phyloP scores from a whole-genome alignment of 2,888 invertebrate genomes.

The Cryptophagus acutangulus region DNA sequence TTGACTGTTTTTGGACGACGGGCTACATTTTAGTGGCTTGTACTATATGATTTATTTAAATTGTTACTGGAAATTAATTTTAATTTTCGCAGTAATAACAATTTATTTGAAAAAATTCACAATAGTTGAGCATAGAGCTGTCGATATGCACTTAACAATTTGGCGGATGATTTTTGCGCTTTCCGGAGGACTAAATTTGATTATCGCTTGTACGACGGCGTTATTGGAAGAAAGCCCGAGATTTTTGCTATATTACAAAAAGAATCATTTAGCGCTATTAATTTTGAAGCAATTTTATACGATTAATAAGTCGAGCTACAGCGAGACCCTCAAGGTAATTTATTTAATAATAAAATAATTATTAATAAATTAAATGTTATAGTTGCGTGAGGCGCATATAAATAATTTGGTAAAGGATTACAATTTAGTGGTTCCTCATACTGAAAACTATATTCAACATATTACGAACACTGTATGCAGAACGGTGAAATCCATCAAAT shows the following conservation, averaged over 20 bases:
- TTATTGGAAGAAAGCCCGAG: constrained; percentile 48
- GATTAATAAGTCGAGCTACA: constrained; percentile 48
- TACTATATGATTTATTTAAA: constrained; percentile 21
- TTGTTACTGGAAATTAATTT: background rate
- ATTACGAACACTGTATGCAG: too few relatives aligned
- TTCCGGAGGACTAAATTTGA: constrained; percentile 41
- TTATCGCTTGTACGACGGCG: constrained; percentile 44
- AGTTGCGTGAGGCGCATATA: constrained; percentile 30
- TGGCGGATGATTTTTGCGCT: constrained; percentile 48
- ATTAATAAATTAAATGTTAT: constrained; percentile 9
- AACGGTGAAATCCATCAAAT: too few relatives aligned
- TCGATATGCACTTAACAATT: constrained; percentile 36
- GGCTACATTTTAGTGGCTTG: constrained; percentile 34
- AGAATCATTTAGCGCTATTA: constrained; percentile 39
- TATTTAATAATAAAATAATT: constrained; percentile 3
- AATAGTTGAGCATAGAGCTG: constrained; percentile 20
- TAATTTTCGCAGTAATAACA: constrained; percentile 21
- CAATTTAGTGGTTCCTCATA: too few relatives aligned
- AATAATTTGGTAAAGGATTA: constrained; percentile 29
- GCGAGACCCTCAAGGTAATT: constrained; percentile 43
- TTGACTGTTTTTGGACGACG: constrained; percentile 44
- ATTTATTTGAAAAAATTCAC: constrained; percentile 21
- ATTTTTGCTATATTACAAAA: constrained; percentile 42
- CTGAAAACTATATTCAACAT: too few relatives aligned
- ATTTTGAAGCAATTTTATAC: constrained; percentile 49